Conservation (phyloP, 1,140 invertebrate genomes). For the Heliothis virescens region DNA sequence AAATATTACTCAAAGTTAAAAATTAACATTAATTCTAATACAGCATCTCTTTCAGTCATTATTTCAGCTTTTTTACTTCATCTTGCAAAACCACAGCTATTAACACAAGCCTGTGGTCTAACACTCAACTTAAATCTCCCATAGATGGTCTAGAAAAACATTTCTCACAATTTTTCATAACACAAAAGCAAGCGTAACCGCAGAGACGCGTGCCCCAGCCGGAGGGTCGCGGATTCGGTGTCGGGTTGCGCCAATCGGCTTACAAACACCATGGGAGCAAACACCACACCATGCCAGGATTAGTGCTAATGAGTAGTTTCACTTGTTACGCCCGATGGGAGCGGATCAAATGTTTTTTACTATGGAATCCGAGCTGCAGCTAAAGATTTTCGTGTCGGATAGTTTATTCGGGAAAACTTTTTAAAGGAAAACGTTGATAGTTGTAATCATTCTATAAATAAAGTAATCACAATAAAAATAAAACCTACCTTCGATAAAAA, state of each 20-base stretch:
- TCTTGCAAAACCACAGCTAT: too few relatives aligned
- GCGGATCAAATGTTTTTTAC: slow-evolving; percentile 16
- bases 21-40: too few relatives aligned
- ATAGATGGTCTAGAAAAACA: background rate
- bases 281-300: slow-evolving; percentile 69
- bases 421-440: background rate
- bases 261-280: slow-evolving; percentile 75
- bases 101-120: too few relatives aligned
- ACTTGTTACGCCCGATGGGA: slow-evolving; percentile 48
- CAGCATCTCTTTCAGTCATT: too few relatives aligned
- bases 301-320: slow-evolving; percentile 73
- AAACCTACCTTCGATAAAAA: background rate
- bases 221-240: slow-evolving; percentile 76
- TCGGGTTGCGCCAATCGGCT: slow-evolving; percentile 80
- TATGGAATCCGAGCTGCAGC: background rate
- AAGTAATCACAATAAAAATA: slow-evolving; percentile 3
- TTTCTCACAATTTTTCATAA: background rate
- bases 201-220: slow-evolving; percentile 62
- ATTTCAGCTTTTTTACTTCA: too few relatives aligned
- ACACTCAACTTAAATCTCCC: too few relatives aligned
- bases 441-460: background rate
- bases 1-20: too few relatives aligned
- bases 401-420: too few relatives aligned
- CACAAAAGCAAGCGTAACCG: slow-evolving; percentile 42
- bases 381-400: too few relatives aligned